A percentile compares a stretch with the other conserved stretches of the same genome.
phyloP scores from a whole-genome alignment of 2,888 invertebrate genomes.

The Halocaridina rubra region DNA sequence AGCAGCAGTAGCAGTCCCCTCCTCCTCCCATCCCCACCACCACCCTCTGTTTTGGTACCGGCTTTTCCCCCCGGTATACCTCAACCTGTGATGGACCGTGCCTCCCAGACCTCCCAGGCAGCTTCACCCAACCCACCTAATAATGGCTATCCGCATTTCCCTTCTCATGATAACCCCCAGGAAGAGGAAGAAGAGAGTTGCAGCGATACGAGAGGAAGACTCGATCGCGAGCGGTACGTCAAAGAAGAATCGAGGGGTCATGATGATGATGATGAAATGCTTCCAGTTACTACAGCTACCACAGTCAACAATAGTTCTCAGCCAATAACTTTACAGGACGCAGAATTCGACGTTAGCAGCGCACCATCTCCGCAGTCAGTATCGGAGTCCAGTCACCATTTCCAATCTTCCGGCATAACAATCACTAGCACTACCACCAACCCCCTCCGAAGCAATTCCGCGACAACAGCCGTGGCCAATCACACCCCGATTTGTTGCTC shows the following conservation, averaged over 20 bases:
- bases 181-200: too few relatives aligned
- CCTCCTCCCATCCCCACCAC: slow-evolving; percentile 31
- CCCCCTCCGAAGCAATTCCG: too few relatives aligned
- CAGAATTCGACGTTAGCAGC: slow-evolving; percentile 33
- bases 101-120: slow-evolving; percentile 53
- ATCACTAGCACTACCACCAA: too few relatives aligned
- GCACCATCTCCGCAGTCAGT: slow-evolving; percentile 30
- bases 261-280: not conserved
- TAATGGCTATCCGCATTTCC: slow-evolving; percentile 2
- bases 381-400: slow-evolving; percentile 5
- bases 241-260: too few relatives aligned
- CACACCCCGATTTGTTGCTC: slow-evolving; percentile 51
- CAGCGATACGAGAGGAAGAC: not conserved
- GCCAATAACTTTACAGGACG: slow-evolving; percentile 14
- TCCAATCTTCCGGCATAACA: too few relatives aligned
- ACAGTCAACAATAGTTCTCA: not conserved
- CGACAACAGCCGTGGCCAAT: slow-evolving; percentile 17
- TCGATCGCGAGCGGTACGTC: too few relatives aligned
- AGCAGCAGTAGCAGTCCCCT: too few relatives aligned
- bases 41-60: slow-evolving; percentile 19
- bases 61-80: slow-evolving; percentile 43
- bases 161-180: slow-evolving; percentile 16
- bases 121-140: slow-evolving; percentile 43
- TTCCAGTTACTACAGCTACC: not conserved
- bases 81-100: slow-evolving; percentile 54